phyloP scores from a whole-genome alignment of 2,888 invertebrate species.

The Perizoma flavofasciatum region DNA sequence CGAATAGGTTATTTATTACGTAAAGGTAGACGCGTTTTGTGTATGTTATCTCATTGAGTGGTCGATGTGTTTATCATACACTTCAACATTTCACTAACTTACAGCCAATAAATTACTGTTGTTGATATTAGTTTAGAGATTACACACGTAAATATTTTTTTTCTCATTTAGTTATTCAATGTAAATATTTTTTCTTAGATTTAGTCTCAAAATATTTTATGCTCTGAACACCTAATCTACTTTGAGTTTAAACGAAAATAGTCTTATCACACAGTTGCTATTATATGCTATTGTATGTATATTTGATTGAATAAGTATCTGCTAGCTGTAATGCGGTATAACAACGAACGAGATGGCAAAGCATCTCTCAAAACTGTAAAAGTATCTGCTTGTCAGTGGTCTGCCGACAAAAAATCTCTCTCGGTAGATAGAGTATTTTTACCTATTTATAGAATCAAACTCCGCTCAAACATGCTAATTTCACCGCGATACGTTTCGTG shows the following conservation, averaged over 20 bases:
- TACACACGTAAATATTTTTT: conserved; percentile 47
- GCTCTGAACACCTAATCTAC: not conserved
- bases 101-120: conserved; percentile 61
- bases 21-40: conserved; percentile 58
- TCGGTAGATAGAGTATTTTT: conserved; percentile 5
- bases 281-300: not conserved
- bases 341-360: not conserved
- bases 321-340: not conserved
- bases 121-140: conserved; percentile 51
- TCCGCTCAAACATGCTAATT: conserved; percentile 1
- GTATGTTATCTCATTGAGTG: conserved; percentile 60
- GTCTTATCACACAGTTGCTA: too few relatives aligned
- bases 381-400: not conserved
- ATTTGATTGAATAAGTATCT: not conserved
- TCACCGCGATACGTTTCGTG: not conserved
- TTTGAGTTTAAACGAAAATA: not conserved
- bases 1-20: conserved; percentile 54
- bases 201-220: conserved; percentile 3
- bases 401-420: not conserved
- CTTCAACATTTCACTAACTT: conserved; percentile 58
- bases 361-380: not conserved
- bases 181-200: conserved; percentile 38
- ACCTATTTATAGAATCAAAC: conserved; percentile 5
- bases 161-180: conserved; percentile 38
- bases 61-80: conserved; percentile 65